Evolutionary conservation across 1,140 invertebrate species (phyloP).

Genomic region (Listronotus oregonensis): DNA sequence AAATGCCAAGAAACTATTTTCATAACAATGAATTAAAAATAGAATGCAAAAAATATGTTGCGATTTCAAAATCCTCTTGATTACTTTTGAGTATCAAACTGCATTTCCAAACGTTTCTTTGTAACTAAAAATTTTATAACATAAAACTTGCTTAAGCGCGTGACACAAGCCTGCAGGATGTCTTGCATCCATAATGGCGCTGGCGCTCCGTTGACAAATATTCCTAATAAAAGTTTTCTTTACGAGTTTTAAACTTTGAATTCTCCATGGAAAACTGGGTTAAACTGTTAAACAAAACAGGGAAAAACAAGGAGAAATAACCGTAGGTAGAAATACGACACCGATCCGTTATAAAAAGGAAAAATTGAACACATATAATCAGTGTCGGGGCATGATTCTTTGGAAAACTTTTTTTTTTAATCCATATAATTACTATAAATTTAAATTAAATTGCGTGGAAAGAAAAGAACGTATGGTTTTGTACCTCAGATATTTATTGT

Average conservation of each 20-base stretch:
- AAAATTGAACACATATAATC: neutral
- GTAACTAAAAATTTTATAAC: slow-evolving; percentile 3
- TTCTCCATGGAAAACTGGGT: slow-evolving; percentile 5
- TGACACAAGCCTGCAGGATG: neutral
- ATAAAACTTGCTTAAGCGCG: neutral
- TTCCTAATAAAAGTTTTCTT: slow-evolving; percentile 7
- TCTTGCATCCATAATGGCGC: neutral
- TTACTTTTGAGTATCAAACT: neutral
- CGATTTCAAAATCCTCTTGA: too few relatives aligned
- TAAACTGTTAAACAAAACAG: slow-evolving; percentile 6
- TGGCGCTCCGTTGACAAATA: slow-evolving; percentile 2
- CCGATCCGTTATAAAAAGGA: neutral
- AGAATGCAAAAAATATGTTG: too few relatives aligned
- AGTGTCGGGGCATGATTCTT: too few relatives aligned
- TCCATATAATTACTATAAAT: too few relatives aligned
- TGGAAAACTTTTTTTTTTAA: too few relatives aligned
- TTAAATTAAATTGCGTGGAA: too few relatives aligned
- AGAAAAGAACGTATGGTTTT: too few relatives aligned
- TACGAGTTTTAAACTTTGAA: slow-evolving; percentile 4
- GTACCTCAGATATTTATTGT: too few relatives aligned
- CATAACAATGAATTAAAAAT: too few relatives aligned
- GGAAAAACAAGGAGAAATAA: neutral
- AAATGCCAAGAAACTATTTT: too few relatives aligned
- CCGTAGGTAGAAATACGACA: neutral
- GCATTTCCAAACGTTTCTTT: neutral